Base-by-base conservation (phyloP, 2,888 invertebrate genomes). In the Hipparchia semele region DNA sequence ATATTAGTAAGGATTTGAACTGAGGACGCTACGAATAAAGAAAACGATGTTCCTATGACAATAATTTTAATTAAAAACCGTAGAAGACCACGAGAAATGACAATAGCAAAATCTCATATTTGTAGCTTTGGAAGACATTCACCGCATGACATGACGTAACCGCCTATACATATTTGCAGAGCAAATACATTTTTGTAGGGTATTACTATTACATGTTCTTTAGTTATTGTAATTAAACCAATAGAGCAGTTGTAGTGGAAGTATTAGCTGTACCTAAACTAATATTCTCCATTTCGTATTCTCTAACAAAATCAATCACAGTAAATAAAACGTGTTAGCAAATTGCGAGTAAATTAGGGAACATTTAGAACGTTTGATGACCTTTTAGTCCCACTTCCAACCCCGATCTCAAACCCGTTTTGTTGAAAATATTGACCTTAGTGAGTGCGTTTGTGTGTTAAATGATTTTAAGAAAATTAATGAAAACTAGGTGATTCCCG, bases 121-220 rank as follows among this genome's bases (percentile, higher is more conserved):
- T 39, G 4, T n/a, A n/a, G n/a, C n/a, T 23, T 23, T 23, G 23
- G 23, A 23, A 23, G 23, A 1, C 23, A 23, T 23, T 23, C 23
- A 23, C 23, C 23, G 23, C 23, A 23, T 23, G 23, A 23, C 23
- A 23, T 23, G 23, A 23, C 23, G 23, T 23, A 23, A 23, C 4
- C 65, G 65, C 65, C 65, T 53, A 33, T 53, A 12, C 6, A 0
- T 53, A 51, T 51, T 65, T 65, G 33, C 12, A 65, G 33, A 65
- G 65, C 65, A 65, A 65, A 33, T 51, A 12, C 33, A 65, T 33
- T 23, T 64, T 23, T 51, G 4, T 23, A 13, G 13, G 10, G 23
- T 49, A 49, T 64, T 62, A 39, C 45, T 61, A 46, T 61, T 45
- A 60, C 13, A 59, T 9, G 59, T 2, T 13, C 7, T 58, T 58